Conservation (phyloP, 2,888 invertebrate species). For the Myopa testacea region DNA sequence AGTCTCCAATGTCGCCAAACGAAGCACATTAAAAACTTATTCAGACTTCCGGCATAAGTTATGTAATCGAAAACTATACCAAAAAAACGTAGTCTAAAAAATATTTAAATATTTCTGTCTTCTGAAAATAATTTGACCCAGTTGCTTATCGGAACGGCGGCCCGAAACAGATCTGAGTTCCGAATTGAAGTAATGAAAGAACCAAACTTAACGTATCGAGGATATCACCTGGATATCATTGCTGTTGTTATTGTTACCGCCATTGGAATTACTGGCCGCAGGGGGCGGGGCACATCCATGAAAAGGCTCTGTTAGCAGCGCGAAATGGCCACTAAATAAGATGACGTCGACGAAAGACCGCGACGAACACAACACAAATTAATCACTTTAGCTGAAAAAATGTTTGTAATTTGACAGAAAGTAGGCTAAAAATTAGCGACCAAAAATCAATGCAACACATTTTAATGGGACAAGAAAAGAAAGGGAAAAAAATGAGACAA, state of each 20-base stretch:
- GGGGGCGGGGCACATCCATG: not conserved
- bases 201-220: not conserved
- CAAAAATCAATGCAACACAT: constrained; percentile 20
- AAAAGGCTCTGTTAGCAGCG: too few species aligned
- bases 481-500: not conserved
- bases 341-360: not conserved
- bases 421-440: constrained; percentile 26
- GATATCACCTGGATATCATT: too few species aligned
- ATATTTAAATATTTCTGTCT: not conserved
- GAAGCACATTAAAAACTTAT: not conserved
- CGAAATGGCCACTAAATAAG: not conserved
- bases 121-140: constrained; percentile 43
- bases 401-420: constrained; percentile 1
- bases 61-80: not conserved
- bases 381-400: not conserved
- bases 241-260: too few species aligned
- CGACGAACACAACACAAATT: not conserved
- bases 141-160: constrained; percentile 38
- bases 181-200: constrained; percentile 25
- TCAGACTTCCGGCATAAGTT: not conserved
- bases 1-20: constrained; percentile 10
- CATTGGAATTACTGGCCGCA: not conserved
- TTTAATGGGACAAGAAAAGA: not conserved
- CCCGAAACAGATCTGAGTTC: not conserved
- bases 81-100: constrained; percentile 1